Conservation (phyloP, 2,113 vertebrate species). For the Chloebia gouldiae region DNA sequence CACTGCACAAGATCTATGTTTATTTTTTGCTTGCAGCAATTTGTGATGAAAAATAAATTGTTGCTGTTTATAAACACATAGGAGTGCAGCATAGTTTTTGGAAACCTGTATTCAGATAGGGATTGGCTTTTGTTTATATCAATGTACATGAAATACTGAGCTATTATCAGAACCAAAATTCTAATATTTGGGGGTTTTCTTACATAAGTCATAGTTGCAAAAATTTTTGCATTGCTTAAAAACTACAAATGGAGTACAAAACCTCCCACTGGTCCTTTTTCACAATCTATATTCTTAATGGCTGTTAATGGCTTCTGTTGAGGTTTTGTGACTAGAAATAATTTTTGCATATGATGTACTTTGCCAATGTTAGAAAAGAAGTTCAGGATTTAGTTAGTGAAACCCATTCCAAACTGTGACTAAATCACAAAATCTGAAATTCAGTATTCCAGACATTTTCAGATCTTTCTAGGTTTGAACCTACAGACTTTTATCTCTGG, state of each 20-base stretch:
- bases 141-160: background rate
- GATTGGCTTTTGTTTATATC: background rate
- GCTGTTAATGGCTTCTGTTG: background rate
- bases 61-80: background rate
- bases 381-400: background rate
- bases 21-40: background rate
- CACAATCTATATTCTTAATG: background rate
- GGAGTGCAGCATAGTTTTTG: background rate
- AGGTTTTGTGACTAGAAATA: background rate
- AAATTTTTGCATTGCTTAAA: background rate
- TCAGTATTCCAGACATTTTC: background rate
- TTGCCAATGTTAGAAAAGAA: background rate
- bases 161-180: background rate
- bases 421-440: background rate
- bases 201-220: background rate
- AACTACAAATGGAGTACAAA: background rate
- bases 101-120: background rate
- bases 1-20: background rate
- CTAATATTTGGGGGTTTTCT: background rate
- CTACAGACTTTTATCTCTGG: background rate
- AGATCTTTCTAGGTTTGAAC: background rate
- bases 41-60: background rate
- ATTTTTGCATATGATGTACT: background rate
- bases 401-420: background rate
- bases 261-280: background rate